Evolutionary conservation across 2,797 vertebrate species (phyloP), one percentile per base, ranked within the genome.

Genomic region (Enteromius argenteus): DNA sequence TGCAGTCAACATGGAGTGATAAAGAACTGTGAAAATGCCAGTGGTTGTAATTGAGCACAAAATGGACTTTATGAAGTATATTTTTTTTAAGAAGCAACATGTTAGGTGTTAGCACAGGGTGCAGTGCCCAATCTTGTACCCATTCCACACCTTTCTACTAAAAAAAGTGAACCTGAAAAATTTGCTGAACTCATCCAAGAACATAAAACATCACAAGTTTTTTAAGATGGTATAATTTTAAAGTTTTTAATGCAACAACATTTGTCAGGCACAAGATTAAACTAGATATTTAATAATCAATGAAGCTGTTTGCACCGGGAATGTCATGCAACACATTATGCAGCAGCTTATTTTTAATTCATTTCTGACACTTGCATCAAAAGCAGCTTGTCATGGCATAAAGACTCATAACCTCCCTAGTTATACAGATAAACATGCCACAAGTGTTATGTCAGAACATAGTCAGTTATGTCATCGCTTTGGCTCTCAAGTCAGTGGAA

Each of bases 401-500:
- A 35, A 73, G 4, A 51, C 46, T 51, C 8, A 53, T 73, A 32
- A 21, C 9, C 35, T 58, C 73, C 13, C 10, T 58, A 62, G 58
- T 62, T 27, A 62, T 62, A 56, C 49, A 75, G 32, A 75, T 39
- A 17, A 58, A 42, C 21, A 60, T 60, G 5, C 3, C 53, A 60
- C 32, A 62, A 58, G 51, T 35, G 46, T 35, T 74, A 13, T 37
- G 32, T 60, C 9, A 6, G 6, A 37, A 58, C 7, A 14, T 62
- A 17, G 30, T 53, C 46, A 21, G 15, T 53, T 44, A 13, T 62
- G 75, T 78, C 75, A 42, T 62, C 4, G 8, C 56, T 58, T 78
- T 39, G 4, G 32, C 73, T 76, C 21, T 58, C 51, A 76, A 58
- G 3, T 58, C 49, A 23, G 35, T 62, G 75, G 37, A 77, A 77